Base-by-base conservation (phyloP, 2,888 invertebrate species). In the Noctuana brunneofusca region DNA sequence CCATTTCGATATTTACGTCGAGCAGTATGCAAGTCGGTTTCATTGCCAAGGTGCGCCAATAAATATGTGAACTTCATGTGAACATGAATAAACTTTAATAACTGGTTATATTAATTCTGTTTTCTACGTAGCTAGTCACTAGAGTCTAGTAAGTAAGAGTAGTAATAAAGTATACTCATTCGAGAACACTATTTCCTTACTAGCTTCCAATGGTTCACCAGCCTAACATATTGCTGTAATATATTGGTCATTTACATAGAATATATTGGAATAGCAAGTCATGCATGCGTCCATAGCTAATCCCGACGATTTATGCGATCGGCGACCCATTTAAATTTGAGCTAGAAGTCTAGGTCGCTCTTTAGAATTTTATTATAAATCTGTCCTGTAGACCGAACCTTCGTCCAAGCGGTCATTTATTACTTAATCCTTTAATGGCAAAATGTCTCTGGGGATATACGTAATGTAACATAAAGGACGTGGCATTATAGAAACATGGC, bases 381-480 rank as follows among this genome's bases (percentile, higher is more conserved):
- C 32, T 30, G 30, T 4, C 0, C n/a, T 14, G 32, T 30, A 14
- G 54, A 32, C 20, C 32, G 48, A 30, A 35, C 57, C 57, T 48
- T 48, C 32, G 48, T 57, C 32, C 35, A 35, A 32, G 4, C 57
- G 48, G 48, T 22, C 48, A 46, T 56, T 57, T 35, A 48, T 57
- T 48, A 57, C 48, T 57, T 32, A 48, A 57, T 57, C 57, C 57
- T 57, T 57, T 57, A 57, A 57, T 57, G 43, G 56, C 46, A 9
- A 56, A 56, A 54, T 35, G 48, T 57, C 46, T 57, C 57, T 35
- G 22, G 57, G 57, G 57, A 48, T 35, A 57, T 57, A 46, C 38
- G 41, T 55, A 43, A 55, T 55, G 43, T 57, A 32, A 57, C 30
- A 46, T 32, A 57, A 57, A 57, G 46, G 48, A 32, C 22, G 8